A percentile compares a stretch with the other conserved stretches of the same genome.
phyloP scores from a whole-genome alignment of 2,113 vertebrate species.

The Rafetus swinhoei region DNA sequence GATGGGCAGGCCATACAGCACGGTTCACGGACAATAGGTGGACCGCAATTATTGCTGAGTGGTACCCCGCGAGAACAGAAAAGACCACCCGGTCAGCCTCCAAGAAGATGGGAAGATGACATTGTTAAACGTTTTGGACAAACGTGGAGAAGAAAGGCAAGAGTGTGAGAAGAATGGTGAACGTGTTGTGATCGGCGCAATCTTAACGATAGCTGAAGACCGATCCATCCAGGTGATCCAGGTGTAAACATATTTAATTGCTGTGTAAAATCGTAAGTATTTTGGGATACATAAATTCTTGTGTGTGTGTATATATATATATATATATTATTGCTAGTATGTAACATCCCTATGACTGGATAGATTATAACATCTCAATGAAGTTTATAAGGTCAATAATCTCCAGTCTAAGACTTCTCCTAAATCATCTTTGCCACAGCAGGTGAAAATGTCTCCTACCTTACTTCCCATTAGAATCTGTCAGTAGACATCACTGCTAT shows the following conservation, averaged over 20 bases:
- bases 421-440: neutral
- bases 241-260: neutral
- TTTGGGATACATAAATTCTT: neutral
- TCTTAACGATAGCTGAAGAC: too few species aligned
- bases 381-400: neutral
- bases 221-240: too few species aligned
- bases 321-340: neutral
- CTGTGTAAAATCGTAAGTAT: neutral
- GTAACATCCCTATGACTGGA: neutral
- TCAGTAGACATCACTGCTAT: neutral
- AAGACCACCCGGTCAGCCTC: too few species aligned
- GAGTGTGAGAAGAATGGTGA: too few species aligned
- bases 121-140: too few species aligned
- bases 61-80: too few species aligned
- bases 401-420: neutral
- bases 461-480: neutral
- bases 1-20: too few species aligned
- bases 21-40: too few species aligned
- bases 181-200: too few species aligned
- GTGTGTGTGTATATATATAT: fast-evolving
- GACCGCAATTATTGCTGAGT: too few species aligned
- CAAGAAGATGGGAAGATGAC: too few species aligned
- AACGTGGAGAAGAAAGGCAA: too few species aligned
- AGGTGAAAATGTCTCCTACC: neutral
- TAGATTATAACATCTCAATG: neutral